These are phyloP conservation scores for Antennarius maculatus DNA, from an alignment of 2,797 vertebrate genomes.

Conservation along the genomic window DNA sequence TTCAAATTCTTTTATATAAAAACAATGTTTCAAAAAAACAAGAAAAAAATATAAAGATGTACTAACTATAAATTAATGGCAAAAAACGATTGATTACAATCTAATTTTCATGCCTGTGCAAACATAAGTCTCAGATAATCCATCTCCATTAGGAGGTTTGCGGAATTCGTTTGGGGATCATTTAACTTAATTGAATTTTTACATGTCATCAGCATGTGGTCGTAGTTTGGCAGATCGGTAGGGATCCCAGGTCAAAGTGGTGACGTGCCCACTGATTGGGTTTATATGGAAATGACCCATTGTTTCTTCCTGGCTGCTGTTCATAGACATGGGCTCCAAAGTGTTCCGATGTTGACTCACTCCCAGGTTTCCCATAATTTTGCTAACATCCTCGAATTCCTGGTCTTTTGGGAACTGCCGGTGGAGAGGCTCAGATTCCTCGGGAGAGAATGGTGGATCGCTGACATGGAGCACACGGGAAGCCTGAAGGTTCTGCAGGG, in stretches of 20 bases:
- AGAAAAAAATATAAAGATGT: constrained; percentile 21
- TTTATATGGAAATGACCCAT: constrained; percentile 75
- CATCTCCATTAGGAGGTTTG: constrained; percentile 21
- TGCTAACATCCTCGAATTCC: constrained; percentile 59
- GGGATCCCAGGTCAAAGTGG: constrained; percentile 76
- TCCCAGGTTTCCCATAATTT: constrained; percentile 69
- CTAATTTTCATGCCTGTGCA: constrained; percentile 44
- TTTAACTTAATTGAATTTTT: constrained; percentile 20
- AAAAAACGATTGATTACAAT: constrained; percentile 51
- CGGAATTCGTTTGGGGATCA: constrained; percentile 15
- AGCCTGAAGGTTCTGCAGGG: constrained; percentile 81
- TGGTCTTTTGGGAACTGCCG: constrained; percentile 56
- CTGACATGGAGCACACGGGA: constrained; percentile 76
- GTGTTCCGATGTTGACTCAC: constrained; percentile 46
- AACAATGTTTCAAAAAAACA: constrained; percentile 50
- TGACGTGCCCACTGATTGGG: constrained; percentile 80
- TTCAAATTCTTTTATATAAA: constrained; percentile 56
- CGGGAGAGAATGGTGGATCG: constrained; percentile 76
- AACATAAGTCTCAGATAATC: constrained; percentile 42
- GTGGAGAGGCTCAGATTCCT: constrained; percentile 80
- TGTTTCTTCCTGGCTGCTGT: constrained; percentile 69
- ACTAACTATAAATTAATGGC: constrained; percentile 29
- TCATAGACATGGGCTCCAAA: constrained; percentile 61
- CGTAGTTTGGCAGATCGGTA: constrained; percentile 57
- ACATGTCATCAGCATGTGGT: constrained; percentile 83